Evolutionary conservation across 2,113 vertebrate species (phyloP).

Genomic region (Sakesphorus luctuosus): DNA sequence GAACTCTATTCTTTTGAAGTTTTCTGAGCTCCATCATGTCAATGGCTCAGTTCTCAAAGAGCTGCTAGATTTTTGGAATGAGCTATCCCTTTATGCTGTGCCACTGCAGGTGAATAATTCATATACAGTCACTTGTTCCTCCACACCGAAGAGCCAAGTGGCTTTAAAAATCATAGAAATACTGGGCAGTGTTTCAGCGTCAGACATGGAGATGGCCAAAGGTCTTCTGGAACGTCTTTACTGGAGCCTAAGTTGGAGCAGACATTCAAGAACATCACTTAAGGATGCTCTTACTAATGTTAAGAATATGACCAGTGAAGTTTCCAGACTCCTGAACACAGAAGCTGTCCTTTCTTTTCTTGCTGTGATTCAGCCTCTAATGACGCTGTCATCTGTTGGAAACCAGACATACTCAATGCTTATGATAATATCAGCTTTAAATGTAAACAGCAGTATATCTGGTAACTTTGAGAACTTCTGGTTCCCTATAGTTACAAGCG

Average conservation of each 20-base stretch:
- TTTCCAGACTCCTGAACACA: background rate
- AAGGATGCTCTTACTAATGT: background rate
- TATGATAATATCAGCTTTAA: constrained; percentile 15
- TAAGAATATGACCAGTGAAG: background rate
- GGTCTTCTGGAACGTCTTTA: constrained; percentile 16
- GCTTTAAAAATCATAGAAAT: constrained; percentile 25
- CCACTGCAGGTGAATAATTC: background rate
- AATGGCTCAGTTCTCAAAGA: constrained; percentile 4
- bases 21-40: constrained; percentile 15
- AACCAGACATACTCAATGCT: background rate
- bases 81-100: background rate
- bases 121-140: constrained; percentile 17
- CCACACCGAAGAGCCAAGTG: background rate
- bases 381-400: background rate
- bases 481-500: background rate
- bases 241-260: background rate
- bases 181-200: background rate
- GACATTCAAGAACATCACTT: background rate
- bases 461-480: constrained; percentile 21
- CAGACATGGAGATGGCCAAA: background rate
- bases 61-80: constrained; percentile 59
- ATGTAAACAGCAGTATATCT: background rate
- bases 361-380: constrained; percentile 28
- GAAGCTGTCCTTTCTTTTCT: constrained; percentile 9
- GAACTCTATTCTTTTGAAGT: constrained; percentile 57